Base-by-base conservation (phyloP, 2,888 invertebrate species). In the Tillus elongatus region DNA sequence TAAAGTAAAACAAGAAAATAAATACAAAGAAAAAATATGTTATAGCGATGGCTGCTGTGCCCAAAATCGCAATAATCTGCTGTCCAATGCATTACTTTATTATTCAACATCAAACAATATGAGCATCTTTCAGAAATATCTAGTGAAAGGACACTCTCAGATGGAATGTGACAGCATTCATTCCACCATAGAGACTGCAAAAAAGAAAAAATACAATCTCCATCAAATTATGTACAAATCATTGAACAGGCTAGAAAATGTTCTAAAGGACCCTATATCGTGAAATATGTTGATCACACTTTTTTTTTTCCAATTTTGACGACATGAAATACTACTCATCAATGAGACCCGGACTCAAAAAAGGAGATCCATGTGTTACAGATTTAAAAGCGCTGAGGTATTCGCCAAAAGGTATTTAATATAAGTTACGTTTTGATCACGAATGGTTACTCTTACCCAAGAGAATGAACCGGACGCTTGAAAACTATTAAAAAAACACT, bases 21-120 rank as follows among this genome's bases (percentile, higher is more conserved):
- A 27, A 31, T 9, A 36, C n/a, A 39, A 30, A 36, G 30, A 29
- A 24, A 41, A 42, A 33, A 13, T 43, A 6, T 16, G 42, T 10
- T 43, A 36, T 19, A 38, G 42, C 14, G 42, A 43, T 34, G 42
- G 42, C n/a, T 43, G 42, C 30, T 10, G 37, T 42, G 37, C 42
- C 34, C 41, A 29, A 29, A 29, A 29, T 10, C 30, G 30, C 11
- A 29, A 29, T 10, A 29, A 29, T 10, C n/a, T 29, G 10, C 19
- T 42, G 32, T 19, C 41, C n/a, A 42, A 42, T 37, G 31, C 29
- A 8, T 30, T 42, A 36, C 36, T 32, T 13, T 13, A 42, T 15
- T 42, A 33, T 37, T 31, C 36, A 8, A 31, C 30, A 16, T 15
- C 14, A 15, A 30, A 42, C 16, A 11, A 37, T 29, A 4, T 36